A percentile compares a stretch with the other conserved stretches of the same genome.
phyloP scores from a whole-genome alignment of 2,888 invertebrate genomes.

The Eustalomyia histrio region DNA sequence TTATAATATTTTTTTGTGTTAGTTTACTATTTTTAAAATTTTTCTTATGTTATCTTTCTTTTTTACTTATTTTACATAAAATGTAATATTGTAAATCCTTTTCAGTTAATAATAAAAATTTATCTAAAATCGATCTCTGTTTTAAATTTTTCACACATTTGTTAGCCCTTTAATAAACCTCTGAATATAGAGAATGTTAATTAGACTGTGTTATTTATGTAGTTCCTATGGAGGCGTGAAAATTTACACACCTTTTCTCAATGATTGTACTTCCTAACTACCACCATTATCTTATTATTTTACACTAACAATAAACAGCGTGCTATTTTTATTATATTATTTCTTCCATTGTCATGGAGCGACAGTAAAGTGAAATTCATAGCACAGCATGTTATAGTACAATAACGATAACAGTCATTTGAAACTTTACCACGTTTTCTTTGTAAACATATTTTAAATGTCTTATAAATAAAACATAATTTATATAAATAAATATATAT shows the following conservation, averaged over 20 bases:
- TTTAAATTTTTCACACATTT: no score
- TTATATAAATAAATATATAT: not conserved
- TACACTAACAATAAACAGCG: slow-evolving; percentile 53
- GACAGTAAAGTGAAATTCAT: not conserved
- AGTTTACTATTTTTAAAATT: no score
- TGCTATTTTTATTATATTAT: slow-evolving; percentile 16
- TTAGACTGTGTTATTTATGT: not conserved
- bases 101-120: no score
- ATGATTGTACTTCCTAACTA: slow-evolving; percentile 33
- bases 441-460: slow-evolving; percentile 29
- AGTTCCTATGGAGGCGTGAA: not conserved
- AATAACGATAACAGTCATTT: slow-evolving; percentile 41
- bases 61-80: no score
- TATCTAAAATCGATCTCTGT: no score
- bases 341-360: slow-evolving; percentile 7
- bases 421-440: slow-evolving; percentile 41
- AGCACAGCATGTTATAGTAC: slow-evolving; percentile 42
- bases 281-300: slow-evolving; percentile 53
- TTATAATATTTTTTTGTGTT: no score
- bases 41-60: no score
- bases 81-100: no score
- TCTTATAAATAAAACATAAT: slow-evolving; percentile 43
- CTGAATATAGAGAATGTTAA: not conserved
- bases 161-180: no score
- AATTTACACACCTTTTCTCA: slow-evolving; percentile 3